phyloP scores from a whole-genome alignment of 2,888 invertebrate genomes.

The Monochamus alternatus region DNA sequence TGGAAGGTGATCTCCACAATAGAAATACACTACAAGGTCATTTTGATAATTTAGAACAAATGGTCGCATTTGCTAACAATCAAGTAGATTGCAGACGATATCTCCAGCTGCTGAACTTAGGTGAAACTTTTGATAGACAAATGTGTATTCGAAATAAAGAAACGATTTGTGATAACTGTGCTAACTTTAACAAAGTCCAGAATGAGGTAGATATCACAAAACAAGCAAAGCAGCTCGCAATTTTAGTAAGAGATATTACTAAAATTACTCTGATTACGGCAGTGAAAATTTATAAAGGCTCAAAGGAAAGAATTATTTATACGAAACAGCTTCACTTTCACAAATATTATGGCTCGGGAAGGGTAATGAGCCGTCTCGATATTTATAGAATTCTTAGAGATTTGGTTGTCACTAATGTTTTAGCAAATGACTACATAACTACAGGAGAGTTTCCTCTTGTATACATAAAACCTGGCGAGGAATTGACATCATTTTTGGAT shows the following conservation, averaged over 20 bases:
- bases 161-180: slow-evolving; percentile 94
- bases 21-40: slow-evolving; percentile 81
- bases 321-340: slow-evolving; percentile 75
- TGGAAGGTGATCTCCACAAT: slow-evolving; percentile 73
- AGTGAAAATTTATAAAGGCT: slow-evolving; percentile 84
- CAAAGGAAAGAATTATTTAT: slow-evolving; percentile 77
- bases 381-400: slow-evolving; percentile 87
- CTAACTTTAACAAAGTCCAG: slow-evolving; percentile 72
- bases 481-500: slow-evolving; percentile 71
- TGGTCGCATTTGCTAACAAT: slow-evolving; percentile 90
- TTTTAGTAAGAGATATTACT: slow-evolving; percentile 78
- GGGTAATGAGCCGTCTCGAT: slow-evolving; percentile 81
- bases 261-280: slow-evolving; percentile 82
- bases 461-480: slow-evolving; percentile 85
- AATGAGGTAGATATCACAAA: slow-evolving; percentile 83
- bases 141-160: slow-evolving; percentile 78
- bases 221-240: slow-evolving; percentile 80
- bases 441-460: slow-evolving; percentile 87
- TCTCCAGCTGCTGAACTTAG: slow-evolving; percentile 90
- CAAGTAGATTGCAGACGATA: slow-evolving; percentile 92
- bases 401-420: slow-evolving; percentile 84
- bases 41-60: slow-evolving; percentile 88
- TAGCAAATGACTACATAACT: slow-evolving; percentile 73
- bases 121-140: slow-evolving; percentile 84
- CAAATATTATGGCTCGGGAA: slow-evolving; percentile 79